Evolutionary conservation across 2,797 vertebrate genomes (phyloP).

Genomic region (Sebastiscus albofasciatus): DNA sequence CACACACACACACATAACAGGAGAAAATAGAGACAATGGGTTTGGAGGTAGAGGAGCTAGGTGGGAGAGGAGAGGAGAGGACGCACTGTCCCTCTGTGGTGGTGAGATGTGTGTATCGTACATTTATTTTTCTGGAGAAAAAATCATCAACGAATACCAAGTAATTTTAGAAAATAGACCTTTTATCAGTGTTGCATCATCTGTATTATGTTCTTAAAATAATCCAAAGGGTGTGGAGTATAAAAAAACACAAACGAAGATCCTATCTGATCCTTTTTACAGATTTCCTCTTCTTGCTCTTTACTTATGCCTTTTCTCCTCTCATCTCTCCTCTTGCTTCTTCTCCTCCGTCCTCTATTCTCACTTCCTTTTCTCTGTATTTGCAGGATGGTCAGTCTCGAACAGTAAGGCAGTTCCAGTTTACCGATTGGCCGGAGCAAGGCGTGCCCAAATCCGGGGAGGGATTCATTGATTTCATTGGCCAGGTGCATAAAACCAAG

Average conservation of each 20-base stretch:
- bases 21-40: slow-evolving; percentile 45
- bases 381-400: slow-evolving; percentile 95
- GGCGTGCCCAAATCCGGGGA: slow-evolving; percentile 98
- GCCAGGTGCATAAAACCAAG: slow-evolving; percentile 99
- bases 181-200: not conserved
- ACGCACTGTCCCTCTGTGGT: slow-evolving; percentile 14
- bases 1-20: slow-evolving; percentile 18
- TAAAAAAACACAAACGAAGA: not conserved
- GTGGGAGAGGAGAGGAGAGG: slow-evolving; percentile 9
- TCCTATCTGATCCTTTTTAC: not conserved
- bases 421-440: slow-evolving; percentile 98
- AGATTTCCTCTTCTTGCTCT: not conserved
- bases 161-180: not conserved
- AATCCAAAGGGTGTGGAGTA: not conserved
- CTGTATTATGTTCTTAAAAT: not conserved
- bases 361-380: not conserved
- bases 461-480: slow-evolving; percentile 98
- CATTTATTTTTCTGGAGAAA: not conserved
- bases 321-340: not conserved
- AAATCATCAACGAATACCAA: not conserved
- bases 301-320: not conserved
- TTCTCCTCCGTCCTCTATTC: not conserved
- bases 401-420: slow-evolving; percentile 98
- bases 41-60: not conserved
- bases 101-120: slow-evolving; percentile 4